These are phyloP conservation scores for Stenurella melanura DNA, from an alignment of 2,888 invertebrate genomes.

Conservation along the genomic window DNA sequence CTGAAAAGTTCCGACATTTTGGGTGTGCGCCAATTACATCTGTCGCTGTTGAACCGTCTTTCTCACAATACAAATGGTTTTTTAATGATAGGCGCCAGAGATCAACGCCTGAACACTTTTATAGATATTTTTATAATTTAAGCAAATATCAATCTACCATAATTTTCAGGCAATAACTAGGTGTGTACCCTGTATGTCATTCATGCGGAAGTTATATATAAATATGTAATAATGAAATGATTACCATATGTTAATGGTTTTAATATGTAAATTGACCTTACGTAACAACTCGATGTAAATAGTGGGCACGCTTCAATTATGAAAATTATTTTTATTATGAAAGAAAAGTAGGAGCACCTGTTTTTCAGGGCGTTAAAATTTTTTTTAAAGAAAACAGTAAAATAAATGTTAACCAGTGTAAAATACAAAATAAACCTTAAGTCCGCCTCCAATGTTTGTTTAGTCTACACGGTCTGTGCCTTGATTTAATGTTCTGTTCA, in stretches of 20 bases:
- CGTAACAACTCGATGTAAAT: neutral
- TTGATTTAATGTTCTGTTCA: conserved; percentile 1
- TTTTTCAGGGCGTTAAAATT: neutral
- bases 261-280: neutral
- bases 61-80: too few relatives aligned
- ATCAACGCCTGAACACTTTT: too few relatives aligned
- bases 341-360: neutral
- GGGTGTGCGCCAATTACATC: too few relatives aligned
- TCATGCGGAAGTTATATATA: neutral
- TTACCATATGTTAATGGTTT: neutral
- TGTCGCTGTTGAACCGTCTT: too few relatives aligned
- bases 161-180: neutral
- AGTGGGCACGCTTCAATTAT: neutral
- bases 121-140: too few relatives aligned
- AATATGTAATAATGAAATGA: neutral
- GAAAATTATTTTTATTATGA: neutral
- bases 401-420: neutral
- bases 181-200: neutral
- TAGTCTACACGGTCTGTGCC: neutral
- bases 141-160: too few relatives aligned
- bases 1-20: too few relatives aligned
- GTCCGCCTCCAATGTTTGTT: neutral
- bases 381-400: neutral
- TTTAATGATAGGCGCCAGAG: too few relatives aligned
- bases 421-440: conserved; percentile 7